Base-by-base conservation (phyloP, 2,797 vertebrate genomes). In the Sciurus vulgaris region DNA sequence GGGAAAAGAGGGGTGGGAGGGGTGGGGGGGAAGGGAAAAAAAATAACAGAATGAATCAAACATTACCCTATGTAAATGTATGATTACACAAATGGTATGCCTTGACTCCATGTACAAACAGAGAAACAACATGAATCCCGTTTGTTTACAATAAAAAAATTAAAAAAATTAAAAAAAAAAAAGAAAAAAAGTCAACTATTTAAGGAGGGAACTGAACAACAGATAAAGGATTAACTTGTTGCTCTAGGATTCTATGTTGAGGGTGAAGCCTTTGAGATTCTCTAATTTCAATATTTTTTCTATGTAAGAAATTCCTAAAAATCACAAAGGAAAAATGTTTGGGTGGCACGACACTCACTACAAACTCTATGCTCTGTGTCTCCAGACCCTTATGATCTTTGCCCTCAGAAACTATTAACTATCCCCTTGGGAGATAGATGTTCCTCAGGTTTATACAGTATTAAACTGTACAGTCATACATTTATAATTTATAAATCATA, bases 231-330 rank as follows among this genome's bases (percentile, higher is more conserved):
- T 82, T n/a, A 5, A n/a, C 20, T 77, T 97, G 26, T 77, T 89
- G 77, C 77, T 88, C 74, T 91, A 89, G 96, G 97, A 97, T 87
- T 96, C 90, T 85, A 89, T 97, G 91, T 51, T 44, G 97, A 98
- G 98, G 98, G 98, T 98, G 94, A 98, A 96, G 91, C 7, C 7
- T 96, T 84, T 96, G 93, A 54, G 41, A 86, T 83, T 73, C 76
- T 94, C 12, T 51, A 13, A 59, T 93, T 94, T 89, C 28, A 94
- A 28, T 11, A 15, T 65, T 73, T 94, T 30, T 85, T 78, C 14
- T 54, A n/a, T 69, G 1, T 86, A 76, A 65, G 22, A 95, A 89
- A 44, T 76, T 82, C 73, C 35, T 30, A 85, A 11, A 86, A 38
- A 70, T 89, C 78, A 69, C 15, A 92, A 54, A 51, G 22, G 47